Evolutionary conservation across 2,888 invertebrate species (phyloP).

Genomic region (Entomobrya multifasciata): DNA sequence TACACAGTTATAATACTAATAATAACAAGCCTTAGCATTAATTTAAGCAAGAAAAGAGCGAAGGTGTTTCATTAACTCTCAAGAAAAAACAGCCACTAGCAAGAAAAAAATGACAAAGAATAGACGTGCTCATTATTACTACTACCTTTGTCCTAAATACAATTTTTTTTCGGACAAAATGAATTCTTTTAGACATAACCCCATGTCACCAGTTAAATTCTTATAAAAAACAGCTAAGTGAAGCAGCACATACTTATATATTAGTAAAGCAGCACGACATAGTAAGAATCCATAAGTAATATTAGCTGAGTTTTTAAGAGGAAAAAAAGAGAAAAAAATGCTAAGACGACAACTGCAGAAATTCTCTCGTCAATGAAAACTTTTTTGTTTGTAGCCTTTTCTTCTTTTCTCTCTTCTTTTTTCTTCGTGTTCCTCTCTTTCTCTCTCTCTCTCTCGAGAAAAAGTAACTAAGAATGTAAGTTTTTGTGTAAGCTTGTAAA

Average conservation of each 20-base stretch:
- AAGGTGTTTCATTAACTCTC: constrained; percentile 41
- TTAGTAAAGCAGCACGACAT: neutral
- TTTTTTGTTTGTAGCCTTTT: constrained; percentile 50
- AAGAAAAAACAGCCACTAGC: neutral
- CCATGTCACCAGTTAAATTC: no score
- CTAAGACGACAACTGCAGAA: constrained; percentile 68
- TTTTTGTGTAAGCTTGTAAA: constrained; percentile 18
- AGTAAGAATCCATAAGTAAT: constrained; percentile 37
- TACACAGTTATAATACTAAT: neutral
- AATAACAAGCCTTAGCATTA: neutral
- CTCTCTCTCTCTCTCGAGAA: neutral
- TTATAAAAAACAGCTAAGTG: neutral
- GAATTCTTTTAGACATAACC: neutral
- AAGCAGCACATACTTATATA: neutral
- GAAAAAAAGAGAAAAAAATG: constrained; percentile 23
- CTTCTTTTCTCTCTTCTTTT: neutral
- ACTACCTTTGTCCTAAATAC: neutral
- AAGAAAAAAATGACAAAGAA: neutral
- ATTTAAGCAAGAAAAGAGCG: neutral
- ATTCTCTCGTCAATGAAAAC: constrained; percentile 61
- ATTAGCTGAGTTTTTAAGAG: constrained; percentile 41
- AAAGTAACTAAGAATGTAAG: constrained; percentile 41
- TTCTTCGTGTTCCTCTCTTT: no score
- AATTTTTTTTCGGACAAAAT: neutral
- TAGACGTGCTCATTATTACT: constrained; percentile 37